Base-by-base conservation (phyloP, 2,888 invertebrate genomes). In the Mesodorylaimus sp. region DNA sequence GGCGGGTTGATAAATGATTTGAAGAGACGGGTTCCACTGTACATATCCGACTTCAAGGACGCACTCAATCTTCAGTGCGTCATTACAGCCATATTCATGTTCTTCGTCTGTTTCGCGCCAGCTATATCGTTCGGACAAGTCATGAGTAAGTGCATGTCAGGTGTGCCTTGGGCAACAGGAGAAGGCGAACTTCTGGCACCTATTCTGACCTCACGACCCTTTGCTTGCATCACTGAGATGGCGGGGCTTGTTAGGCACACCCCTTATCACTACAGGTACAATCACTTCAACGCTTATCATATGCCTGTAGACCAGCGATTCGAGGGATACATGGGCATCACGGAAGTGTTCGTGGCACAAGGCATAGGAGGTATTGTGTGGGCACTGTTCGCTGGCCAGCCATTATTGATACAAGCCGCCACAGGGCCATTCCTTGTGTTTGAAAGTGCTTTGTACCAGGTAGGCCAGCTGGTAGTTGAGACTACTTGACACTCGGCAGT, bases 381-480 rank as follows among this genome's bases (percentile, higher is more conserved):
- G 72, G 83, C 87, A 7, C 69, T 89, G 29, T 73, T 85, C 21
- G 75, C 88, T 7, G 88, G 86, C 0, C 95, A 97, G 65, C 95
- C 95, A 0, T 73, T 97, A 60, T 81, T 93, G 62, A 87, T 97
- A 50, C 80, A 93, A 37, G 93, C 93, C 21, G 82, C 87, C 0
- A 95, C 93, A 0, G 95, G 93, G 1, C 93, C 95, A 0, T 72
- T 95, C 36, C 71, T 97, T 23, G 77, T 97, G 2, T 88, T 95
- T 63, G 95, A 97, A 68, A 86, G 89, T 66, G 84, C 87, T 54
- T 73, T 95, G n/a, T 83, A 77, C 63, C 65, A 65, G 59, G 76
- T 76, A n/a, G n/a, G n/a, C n/a, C n/a, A n/a, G n/a, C n/a, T n/a
- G n/a, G n/a, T n/a, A n/a, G n/a, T n/a, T n/a, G n/a, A n/a, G n/a